Base-by-base conservation (phyloP, 2,888 invertebrate genomes). In the Muschampia staudingeri region DNA sequence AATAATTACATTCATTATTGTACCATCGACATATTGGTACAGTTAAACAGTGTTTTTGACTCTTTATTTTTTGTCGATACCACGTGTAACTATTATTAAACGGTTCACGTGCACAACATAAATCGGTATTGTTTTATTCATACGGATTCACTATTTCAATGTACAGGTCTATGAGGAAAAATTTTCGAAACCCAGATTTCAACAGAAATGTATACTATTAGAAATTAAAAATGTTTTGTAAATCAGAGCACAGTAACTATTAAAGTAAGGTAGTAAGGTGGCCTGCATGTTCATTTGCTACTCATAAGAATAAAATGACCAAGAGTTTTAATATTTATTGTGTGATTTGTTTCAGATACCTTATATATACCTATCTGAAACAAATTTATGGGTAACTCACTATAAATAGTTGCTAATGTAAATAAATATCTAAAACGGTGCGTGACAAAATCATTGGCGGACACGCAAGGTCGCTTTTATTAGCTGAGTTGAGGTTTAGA, bases 401-500 rank as follows among this genome's bases (percentile, higher is more conserved):
- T 56, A 25, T 56, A 76, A 65, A 76, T 76, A 76, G 40, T 37
- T 52, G 52, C 40, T 40, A 70, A 81, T 61, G 70, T 44, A 48
- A 25, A 25, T 19, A 56, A 76, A 65, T 61, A 81, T 76, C 76
- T 81, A 81, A 81, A 81, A 48, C 44, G 85, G 90, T 85, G 84
- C 84, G 78, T 88, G 90, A 85, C 87, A 86, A 87, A 89, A 87
- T 80, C 44, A 73, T 76, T 87, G 88, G 85, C 83, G 79, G 83
- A 81, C 16, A 61, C 7, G 34, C 67, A 67, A 67, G 67, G 67
- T 37, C 67, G 16, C 34, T n/a, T 67, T 37, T 67, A 67, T 67
- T 61, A 12, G 67, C 37, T 37, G 34, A 67, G 44, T 25, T 25
- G 25, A 25, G 25, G 25, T 25, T 25, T 25, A 25, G 25, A 37